Evolutionary conservation across 2,888 invertebrate species (phyloP), one percentile per base, ranked within the genome.

Genomic region (Rotaria socialis): DNA sequence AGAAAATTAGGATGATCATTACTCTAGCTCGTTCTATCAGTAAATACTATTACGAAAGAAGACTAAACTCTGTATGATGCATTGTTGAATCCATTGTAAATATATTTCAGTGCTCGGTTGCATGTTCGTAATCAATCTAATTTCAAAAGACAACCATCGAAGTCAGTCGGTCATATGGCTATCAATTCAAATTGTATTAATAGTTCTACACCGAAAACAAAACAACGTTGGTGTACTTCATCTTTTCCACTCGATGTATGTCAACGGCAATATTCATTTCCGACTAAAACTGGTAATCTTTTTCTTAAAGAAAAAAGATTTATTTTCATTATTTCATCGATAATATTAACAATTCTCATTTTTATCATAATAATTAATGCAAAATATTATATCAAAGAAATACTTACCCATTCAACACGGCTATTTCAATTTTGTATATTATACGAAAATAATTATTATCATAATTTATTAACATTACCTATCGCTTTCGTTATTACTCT

Each of bases 371-470:
- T 80, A 10, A 80, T 80, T 14, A n/a, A n/a, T 47, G 24, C n/a
- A 47, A 8, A 19, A 47, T 0, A 47, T 43, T 80, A 80, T n/a
- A 24, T 80, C 3, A 22, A 80, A 80, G 2, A 43, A 47, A 47
- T 10, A 4, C 0, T 80, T 10, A 3, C 1, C 47, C 24, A 80
- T 80, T 43, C 47, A 11, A 80, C 47, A 10, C 16, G 14, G 10
- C 47, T 80, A 47, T 80, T 80, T 80, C 11, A 80, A 47, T 80
- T 47, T 47, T 80, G 80, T 80, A n/a, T 47, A 24, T 80, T 80
- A 47, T 80, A 80, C 47, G 47, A 80, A 24, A 80, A 80, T 80
- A 80, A 47, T 80, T 80, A 80, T 80, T 80, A 80, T 47, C 43
- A 47, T 80, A 47, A 80, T 47, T 11, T 80, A n/a, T 43, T 80